Conservation (phyloP, 1,140 invertebrate genomes). For the Drosophila gunungcola region DNA sequence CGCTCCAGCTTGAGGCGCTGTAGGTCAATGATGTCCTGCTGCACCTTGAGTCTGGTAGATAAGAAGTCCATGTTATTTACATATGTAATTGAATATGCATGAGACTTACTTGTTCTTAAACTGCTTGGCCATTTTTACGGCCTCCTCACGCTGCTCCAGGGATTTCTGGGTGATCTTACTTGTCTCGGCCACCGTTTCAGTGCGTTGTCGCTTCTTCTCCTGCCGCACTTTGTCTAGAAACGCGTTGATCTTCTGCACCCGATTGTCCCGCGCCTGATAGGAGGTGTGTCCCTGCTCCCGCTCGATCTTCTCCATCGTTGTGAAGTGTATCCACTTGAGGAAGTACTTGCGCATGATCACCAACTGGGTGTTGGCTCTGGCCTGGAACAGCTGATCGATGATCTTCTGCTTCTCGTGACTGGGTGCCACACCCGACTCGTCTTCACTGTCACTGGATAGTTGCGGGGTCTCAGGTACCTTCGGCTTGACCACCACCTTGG, state of each 20-base stretch:
- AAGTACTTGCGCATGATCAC: slow-evolving; percentile 82
- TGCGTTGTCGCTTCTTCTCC: slow-evolving; percentile 70
- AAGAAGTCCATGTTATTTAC: background rate
- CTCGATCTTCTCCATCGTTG: slow-evolving; percentile 75
- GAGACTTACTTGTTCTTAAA: slow-evolving; percentile 76
- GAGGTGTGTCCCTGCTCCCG: slow-evolving; percentile 48
- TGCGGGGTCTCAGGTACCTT: slow-evolving; percentile 18
- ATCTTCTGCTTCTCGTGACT: slow-evolving; percentile 68
- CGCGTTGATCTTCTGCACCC: slow-evolving; percentile 79
- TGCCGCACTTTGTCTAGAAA: slow-evolving; percentile 84
- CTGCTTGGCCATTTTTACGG: slow-evolving; percentile 70
- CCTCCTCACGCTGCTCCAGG: slow-evolving; percentile 46
- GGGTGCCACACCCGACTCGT: slow-evolving; percentile 7
- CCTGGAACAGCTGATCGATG: slow-evolving; percentile 70
- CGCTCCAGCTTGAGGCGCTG: slow-evolving; percentile 88
- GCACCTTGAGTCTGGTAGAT: slow-evolving; percentile 86
- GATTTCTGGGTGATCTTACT: slow-evolving; percentile 36
- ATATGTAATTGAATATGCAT: background rate
- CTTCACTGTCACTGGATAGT: slow-evolving; percentile 35
- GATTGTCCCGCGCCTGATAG: slow-evolving; percentile 38
- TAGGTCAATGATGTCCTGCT: slow-evolving; percentile 88
- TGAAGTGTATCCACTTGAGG: slow-evolving; percentile 81
- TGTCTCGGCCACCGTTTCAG: background rate
- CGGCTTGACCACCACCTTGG: slow-evolving; percentile 57
- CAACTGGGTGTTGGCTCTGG: slow-evolving; percentile 40